A percentile compares a stretch with the other conserved stretches of the same genome.
Evolutionary conservation across 2,888 invertebrate genomes (phyloP).

Genomic region (Coleophora deauratella): DNA sequence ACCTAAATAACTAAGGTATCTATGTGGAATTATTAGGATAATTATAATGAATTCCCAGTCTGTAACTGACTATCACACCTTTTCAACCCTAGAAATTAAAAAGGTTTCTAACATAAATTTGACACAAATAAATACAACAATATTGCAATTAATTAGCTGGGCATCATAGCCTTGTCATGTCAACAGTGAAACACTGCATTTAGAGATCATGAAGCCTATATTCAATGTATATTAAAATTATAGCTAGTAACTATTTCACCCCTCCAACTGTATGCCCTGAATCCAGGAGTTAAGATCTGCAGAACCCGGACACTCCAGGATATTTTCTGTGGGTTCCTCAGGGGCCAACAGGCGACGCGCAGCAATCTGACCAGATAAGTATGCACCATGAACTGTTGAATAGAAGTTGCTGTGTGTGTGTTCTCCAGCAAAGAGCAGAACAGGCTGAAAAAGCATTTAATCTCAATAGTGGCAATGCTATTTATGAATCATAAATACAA

Average conservation of each 20-base stretch:
- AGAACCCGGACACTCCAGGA: conserved; percentile 83
- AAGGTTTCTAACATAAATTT: background rate
- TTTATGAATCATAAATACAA: no score
- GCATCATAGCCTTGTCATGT: background rate
- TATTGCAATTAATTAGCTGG: background rate
- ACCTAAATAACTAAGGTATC: no score
- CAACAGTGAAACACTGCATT: background rate
- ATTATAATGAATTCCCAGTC: no score
- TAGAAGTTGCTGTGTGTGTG: conserved; percentile 96
- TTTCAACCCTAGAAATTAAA: no score
- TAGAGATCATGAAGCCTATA: background rate
- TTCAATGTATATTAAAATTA: background rate
- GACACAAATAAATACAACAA: background rate
- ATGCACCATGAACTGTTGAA: conserved; percentile 96
- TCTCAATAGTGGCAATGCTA: no score
- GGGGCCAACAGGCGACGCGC: conserved; percentile 81
- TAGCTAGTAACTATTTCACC: conserved; percentile 25
- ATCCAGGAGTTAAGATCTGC: conserved; percentile 91
- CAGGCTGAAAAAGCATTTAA: conserved; percentile 75
- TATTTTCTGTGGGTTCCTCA: conserved; percentile 77
- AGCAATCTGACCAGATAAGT: conserved; percentile 87
- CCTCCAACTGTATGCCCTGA: conserved; percentile 86
- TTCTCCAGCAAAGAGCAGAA: conserved; percentile 93
- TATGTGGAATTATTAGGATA: no score
- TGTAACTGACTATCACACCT: no score